Percentiles rank a stretch among this genome's conserved stretches.
These are phyloP conservation scores for Ochropleura plecta DNA, from an alignment of 2,888 invertebrate species.

Conservation along the genomic window DNA sequence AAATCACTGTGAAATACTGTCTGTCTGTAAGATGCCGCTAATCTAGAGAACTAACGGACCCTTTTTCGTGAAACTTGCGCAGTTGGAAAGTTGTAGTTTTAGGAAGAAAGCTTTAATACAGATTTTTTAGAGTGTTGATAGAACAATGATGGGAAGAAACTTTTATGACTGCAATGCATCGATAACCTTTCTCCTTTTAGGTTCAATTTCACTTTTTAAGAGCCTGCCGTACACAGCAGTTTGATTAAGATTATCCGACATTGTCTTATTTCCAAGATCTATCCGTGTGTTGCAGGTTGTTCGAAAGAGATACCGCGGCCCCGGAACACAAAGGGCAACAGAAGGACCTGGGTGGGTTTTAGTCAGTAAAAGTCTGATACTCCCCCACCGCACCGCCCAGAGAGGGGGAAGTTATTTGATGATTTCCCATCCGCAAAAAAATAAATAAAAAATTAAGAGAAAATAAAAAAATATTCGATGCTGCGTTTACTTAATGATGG, in stretches of 20 bases:
- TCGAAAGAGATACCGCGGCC: too few relatives aligned
- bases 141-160: background rate
- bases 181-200: background rate
- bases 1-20: constrained; percentile 71
- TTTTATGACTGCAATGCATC: background rate
- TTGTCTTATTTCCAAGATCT: background rate
- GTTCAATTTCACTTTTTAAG: background rate
- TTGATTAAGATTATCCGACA: background rate
- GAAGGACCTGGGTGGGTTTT: too few relatives aligned
- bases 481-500: background rate
- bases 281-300: too few relatives aligned
- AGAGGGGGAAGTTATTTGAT: too few relatives aligned
- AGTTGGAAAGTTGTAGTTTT: constrained; percentile 4
- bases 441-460: too few relatives aligned
- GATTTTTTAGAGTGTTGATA: background rate
- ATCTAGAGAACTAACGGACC: constrained; percentile 21
- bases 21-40: constrained; percentile 22
- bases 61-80: constrained; percentile 27
- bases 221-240: background rate
- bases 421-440: too few relatives aligned
- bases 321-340: too few relatives aligned
- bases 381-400: too few relatives aligned
- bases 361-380: too few relatives aligned
- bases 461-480: background rate
- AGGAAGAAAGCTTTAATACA: constrained; percentile 32